Conservation (phyloP, 2,797 vertebrate genomes). For the Poecilia gillii region DNA sequence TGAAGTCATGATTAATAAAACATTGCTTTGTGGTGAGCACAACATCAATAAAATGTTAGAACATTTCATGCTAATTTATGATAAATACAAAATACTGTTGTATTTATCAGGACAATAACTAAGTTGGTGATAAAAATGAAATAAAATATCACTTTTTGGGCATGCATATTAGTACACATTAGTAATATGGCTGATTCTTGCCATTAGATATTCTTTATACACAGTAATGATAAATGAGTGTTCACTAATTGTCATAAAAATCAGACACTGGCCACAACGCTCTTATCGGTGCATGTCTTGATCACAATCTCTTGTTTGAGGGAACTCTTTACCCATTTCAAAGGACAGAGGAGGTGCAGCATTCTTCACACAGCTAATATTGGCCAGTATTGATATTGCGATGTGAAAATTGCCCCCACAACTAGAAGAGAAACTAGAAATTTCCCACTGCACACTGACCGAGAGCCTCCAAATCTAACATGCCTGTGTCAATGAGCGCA, state of each 20-base stretch:
- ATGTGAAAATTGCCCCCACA: conserved; percentile 80
- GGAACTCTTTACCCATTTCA: conserved; percentile 35
- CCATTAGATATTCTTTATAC: background rate
- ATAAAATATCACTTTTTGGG: background rate
- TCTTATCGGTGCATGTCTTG: background rate
- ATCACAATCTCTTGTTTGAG: conserved; percentile 14
- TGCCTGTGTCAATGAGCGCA: conserved; percentile 72
- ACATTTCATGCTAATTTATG: background rate
- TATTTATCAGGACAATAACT: background rate
- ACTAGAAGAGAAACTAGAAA: conserved; percentile 82
- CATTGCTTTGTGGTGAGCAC: background rate
- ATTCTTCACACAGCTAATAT: conserved; percentile 71
- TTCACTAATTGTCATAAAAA: too few species aligned
- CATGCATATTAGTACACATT: background rate
- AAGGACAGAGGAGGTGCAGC: conserved; percentile 54
- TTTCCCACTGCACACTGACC: conserved; percentile 75
- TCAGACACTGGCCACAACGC: background rate
- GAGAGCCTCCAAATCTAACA: conserved; percentile 77
- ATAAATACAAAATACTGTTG: background rate
- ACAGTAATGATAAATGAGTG: background rate
- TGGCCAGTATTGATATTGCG: conserved; percentile 70
- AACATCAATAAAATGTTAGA: background rate
- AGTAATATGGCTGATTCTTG: background rate
- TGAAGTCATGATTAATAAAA: background rate
- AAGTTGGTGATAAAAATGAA: background rate